Conservation (phyloP, 2,888 invertebrate genomes). For the Eristalis arbustorum region DNA sequence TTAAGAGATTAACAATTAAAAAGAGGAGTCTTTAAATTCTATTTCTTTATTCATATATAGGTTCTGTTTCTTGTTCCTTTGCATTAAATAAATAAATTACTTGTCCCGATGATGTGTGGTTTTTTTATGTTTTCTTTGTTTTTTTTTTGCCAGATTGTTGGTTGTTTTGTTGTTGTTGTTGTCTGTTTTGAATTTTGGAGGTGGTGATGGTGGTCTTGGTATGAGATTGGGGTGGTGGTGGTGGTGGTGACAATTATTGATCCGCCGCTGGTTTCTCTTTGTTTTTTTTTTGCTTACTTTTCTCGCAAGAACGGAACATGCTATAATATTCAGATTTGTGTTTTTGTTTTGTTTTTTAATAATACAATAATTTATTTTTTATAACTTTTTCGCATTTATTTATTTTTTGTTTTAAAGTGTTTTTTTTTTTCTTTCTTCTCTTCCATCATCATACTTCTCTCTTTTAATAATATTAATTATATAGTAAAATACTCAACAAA, state of each 20-base stretch:
- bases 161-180: constrained; percentile 31
- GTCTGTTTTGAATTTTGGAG: constrained; percentile 62
- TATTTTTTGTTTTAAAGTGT: constrained; percentile 24
- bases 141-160: constrained; percentile 50
- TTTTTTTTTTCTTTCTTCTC: constrained; percentile 36
- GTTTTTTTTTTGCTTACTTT: constrained; percentile 11
- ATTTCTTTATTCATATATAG: constrained; percentile 63
- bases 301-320: constrained; percentile 50
- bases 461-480: constrained; percentile 71
- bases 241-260: constrained; percentile 60
- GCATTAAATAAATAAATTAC: constrained; percentile 71
- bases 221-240: constrained; percentile 26
- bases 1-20: constrained; percentile 71
- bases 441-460: constrained; percentile 50
- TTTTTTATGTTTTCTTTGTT: constrained; percentile 20
- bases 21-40: constrained; percentile 70
- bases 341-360: constrained; percentile 49
- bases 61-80: constrained; percentile 34
- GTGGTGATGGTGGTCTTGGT: constrained; percentile 67
- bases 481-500: constrained; percentile 80
- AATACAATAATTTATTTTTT: constrained; percentile 66
- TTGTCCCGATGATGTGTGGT: constrained; percentile 70
- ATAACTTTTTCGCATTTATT: constrained; percentile 63
- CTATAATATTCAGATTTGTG: constrained; percentile 32
- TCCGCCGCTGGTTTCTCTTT: constrained; percentile 33